Conservation (phyloP, 2,113 vertebrate species). For the Argyrosomus japonicus region DNA sequence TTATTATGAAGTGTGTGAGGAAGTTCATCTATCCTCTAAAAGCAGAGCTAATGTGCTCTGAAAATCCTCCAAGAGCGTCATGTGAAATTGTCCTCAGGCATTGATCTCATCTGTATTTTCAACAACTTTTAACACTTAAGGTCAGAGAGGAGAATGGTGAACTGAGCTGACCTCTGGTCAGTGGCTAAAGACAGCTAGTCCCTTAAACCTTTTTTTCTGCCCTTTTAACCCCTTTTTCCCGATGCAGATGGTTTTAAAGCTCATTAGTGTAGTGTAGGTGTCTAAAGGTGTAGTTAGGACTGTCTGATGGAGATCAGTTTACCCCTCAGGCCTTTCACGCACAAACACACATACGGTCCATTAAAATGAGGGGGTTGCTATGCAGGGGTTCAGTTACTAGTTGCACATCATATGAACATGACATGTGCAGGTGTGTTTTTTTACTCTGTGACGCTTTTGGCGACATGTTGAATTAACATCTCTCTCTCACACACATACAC, state of each 20-base stretch:
- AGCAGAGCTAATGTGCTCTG: constrained; percentile 6
- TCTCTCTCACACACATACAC: constrained; percentile 5
- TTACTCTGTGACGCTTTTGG: constrained; percentile 5
- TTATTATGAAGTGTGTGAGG: background rate
- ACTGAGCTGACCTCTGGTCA: constrained; percentile 13
- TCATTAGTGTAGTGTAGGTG: constrained; percentile 23
- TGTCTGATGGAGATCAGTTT: constrained; percentile 37
- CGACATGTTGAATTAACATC: constrained; percentile 19
- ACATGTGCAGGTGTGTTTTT: constrained; percentile 15
- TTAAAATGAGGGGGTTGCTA: background rate
- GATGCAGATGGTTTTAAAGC: constrained; percentile 7
- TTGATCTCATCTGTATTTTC: constrained; percentile 11
- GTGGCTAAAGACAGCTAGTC: background rate
- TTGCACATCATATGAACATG: constrained; percentile 1
- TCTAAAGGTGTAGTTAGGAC: constrained; percentile 21
- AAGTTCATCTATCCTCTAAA: background rate
- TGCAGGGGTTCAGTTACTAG: constrained; percentile 1
- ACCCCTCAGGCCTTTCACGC: constrained; percentile 20
- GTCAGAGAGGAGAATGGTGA: background rate
- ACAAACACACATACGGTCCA: background rate
- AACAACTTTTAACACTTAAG: constrained; percentile 1
- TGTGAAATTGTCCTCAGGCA: background rate
- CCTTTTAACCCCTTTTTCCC: constrained; percentile 6
- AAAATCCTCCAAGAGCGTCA: constrained; percentile 1
- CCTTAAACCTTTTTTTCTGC: constrained; percentile 17